Evolutionary conservation across 2,888 invertebrate genomes (phyloP).

Genomic region (Sceliomorpha sp.): DNA sequence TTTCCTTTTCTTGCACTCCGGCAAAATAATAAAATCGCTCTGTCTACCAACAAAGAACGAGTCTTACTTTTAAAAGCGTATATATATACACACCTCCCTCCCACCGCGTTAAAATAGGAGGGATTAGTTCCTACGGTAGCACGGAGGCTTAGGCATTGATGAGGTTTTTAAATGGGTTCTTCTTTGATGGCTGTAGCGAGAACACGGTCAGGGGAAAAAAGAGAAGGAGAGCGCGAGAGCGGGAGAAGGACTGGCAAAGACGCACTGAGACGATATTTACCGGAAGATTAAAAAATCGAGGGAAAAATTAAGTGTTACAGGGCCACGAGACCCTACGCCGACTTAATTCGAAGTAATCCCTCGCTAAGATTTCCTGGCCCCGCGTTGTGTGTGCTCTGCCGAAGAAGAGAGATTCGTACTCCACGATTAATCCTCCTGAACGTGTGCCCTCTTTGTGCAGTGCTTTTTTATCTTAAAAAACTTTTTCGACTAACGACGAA

Average conservation of each 20-base stretch:
- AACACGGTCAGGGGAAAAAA: constrained; percentile 60
- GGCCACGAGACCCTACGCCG: constrained; percentile 71
- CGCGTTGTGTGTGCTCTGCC: constrained; percentile 35
- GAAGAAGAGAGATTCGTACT: constrained; percentile 43
- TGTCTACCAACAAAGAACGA: constrained; percentile 77
- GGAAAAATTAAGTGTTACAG: constrained; percentile 81
- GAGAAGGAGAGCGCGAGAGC: constrained; percentile 42
- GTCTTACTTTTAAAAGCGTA: constrained; percentile 77
- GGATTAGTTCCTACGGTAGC: constrained; percentile 80
- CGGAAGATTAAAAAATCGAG: constrained; percentile 80
- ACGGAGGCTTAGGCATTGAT: constrained; percentile 80
- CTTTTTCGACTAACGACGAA: constrained; percentile 39
- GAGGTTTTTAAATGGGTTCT: constrained; percentile 81
- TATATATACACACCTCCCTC: constrained; percentile 61
- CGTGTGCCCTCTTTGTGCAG: constrained; percentile 53
- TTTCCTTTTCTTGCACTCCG: constrained; percentile 41
- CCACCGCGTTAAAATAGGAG: constrained; percentile 78
- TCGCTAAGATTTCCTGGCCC: constrained; percentile 72
- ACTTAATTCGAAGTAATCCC: constrained; percentile 79
- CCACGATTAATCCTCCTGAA: constrained; percentile 51
- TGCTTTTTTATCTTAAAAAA: constrained; percentile 51
- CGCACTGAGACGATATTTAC: constrained; percentile 77
- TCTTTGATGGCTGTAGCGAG: constrained; percentile 75
- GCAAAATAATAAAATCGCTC: constrained; percentile 73
- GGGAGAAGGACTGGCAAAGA: constrained; percentile 58